These are phyloP conservation scores for Coenobita brevimanus DNA, from an alignment of 1,140 invertebrate genomes.

Conservation along the genomic window DNA sequence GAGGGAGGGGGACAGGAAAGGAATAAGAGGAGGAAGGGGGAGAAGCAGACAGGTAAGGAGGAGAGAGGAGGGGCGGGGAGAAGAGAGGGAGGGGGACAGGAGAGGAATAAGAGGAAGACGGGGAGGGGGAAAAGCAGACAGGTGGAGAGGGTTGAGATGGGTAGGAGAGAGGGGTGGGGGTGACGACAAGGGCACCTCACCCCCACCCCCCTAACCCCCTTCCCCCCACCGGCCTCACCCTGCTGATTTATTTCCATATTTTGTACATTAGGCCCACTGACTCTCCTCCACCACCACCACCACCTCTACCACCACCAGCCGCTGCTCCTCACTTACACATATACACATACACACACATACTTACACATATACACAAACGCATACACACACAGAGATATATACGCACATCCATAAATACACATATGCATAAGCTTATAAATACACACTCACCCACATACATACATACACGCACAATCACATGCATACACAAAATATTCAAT, in stretches of 20 bases:
- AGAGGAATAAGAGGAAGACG: too few species aligned
- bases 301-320: neutral
- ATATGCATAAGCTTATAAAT: constrained; percentile 12
- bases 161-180: too few species aligned
- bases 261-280: constrained; percentile 50
- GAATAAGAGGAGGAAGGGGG: too few species aligned
- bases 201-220: neutral
- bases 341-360: constrained; percentile 33
- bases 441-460: constrained; percentile 13
- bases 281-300: neutral
- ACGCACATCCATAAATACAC: neutral
- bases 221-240: neutral
- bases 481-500: neutral
- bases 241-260: constrained; percentile 58
- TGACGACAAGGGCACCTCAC: too few species aligned
- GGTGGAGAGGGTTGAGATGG: too few species aligned
- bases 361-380: neutral
- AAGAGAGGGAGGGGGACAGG: neutral
- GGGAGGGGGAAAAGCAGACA: too few species aligned
- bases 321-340: constrained; percentile 2
- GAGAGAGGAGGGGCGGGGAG: neutral
- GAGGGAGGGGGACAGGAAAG: too few species aligned
- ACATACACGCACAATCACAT: neutral
- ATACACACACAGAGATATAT: neutral
- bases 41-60: neutral